Conservation (phyloP, 2,797 vertebrate species). For the Apogon hyalosoma region DNA sequence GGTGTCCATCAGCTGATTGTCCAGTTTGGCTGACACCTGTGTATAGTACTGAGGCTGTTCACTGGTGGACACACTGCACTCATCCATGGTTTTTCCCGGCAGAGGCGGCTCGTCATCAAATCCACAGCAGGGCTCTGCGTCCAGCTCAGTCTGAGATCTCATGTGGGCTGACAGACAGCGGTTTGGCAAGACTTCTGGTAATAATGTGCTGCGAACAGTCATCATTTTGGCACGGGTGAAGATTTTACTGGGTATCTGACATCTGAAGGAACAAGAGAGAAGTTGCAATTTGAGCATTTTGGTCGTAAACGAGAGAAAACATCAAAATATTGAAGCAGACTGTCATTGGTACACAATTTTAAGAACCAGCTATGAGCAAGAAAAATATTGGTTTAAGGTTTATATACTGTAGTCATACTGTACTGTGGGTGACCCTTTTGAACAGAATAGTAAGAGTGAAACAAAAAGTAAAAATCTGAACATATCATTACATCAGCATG, state of each 20-base stretch:
- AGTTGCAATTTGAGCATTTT: too few species aligned
- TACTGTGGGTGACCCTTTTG: too few species aligned
- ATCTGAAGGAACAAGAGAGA: constrained; percentile 22
- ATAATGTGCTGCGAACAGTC: constrained; percentile 14
- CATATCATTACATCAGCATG: too few species aligned
- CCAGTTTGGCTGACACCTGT: constrained; percentile 3
- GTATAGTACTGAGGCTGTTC: constrained; percentile 17
- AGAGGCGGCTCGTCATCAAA: constrained; percentile 30
- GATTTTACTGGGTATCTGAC: constrained; percentile 14
- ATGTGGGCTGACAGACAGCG: constrained; percentile 7
- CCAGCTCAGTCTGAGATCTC: constrained; percentile 1
- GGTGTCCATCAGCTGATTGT: constrained; percentile 16
- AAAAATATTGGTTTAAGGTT: too few species aligned
- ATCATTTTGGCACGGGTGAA: constrained; percentile 8
- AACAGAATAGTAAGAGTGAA: too few species aligned
- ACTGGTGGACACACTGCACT: constrained; percentile 1
- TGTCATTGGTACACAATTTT: too few species aligned
- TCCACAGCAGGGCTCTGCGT: neutral
- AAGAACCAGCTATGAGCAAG: too few species aligned
- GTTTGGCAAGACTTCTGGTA: constrained; percentile 26
- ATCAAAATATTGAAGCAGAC: too few species aligned
- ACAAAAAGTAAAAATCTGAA: too few species aligned
- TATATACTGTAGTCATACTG: too few species aligned
- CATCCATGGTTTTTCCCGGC: constrained; percentile 34
- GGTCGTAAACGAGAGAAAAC: too few species aligned